A percentile compares a stretch with the other conserved stretches of the same genome.
These are phyloP conservation scores for Takifugu ocellatus DNA, from an alignment of 2,797 vertebrate species.

Conservation along the genomic window DNA sequence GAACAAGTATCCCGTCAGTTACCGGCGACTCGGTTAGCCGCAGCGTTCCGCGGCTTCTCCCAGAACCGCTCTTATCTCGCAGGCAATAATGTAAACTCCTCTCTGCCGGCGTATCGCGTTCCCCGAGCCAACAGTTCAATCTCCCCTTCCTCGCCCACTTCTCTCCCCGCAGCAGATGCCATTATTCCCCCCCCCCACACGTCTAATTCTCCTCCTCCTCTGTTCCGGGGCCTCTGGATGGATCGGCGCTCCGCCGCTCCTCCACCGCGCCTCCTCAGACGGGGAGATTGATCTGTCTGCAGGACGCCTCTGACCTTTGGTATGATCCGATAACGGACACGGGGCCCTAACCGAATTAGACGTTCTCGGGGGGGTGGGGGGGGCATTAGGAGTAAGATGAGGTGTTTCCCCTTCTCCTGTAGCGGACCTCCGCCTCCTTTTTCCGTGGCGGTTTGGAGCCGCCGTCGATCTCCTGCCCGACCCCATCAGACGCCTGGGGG, in stretches of 20 bases:
- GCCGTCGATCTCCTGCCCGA: slow-evolving; percentile 59
- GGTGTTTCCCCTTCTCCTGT: slow-evolving; percentile 70
- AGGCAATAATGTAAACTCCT: slow-evolving; percentile 49
- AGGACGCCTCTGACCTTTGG: slow-evolving; percentile 85
- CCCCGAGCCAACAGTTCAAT: slow-evolving; percentile 71
- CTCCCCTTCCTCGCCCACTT: slow-evolving; percentile 59
- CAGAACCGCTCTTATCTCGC: slow-evolving; percentile 39
- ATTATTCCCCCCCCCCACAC: slow-evolving; percentile 49
- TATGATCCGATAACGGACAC: slow-evolving; percentile 83
- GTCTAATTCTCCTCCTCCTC: slow-evolving; percentile 48
- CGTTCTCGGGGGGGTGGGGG: slow-evolving; percentile 77
- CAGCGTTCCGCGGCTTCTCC: slow-evolving; percentile 25
- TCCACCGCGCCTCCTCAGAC: slow-evolving; percentile 73
- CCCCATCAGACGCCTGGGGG: slow-evolving; percentile 81
- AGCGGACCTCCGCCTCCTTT: slow-evolving; percentile 36
- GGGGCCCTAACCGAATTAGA: slow-evolving; percentile 85
- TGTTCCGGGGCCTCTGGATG: slow-evolving; percentile 66
- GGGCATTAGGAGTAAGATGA: slow-evolving; percentile 75
- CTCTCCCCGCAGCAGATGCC: slow-evolving; percentile 57
- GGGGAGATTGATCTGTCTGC: slow-evolving; percentile 76
- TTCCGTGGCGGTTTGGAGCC: slow-evolving; percentile 36
- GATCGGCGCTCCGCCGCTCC: slow-evolving; percentile 74
- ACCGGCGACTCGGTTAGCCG: neutral
- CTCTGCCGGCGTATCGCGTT: slow-evolving; percentile 57
- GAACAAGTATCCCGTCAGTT: neutral